A percentile compares a stretch with the other conserved stretches of the same genome.
Conservation (phyloP, 2,888 invertebrate genomes). For the Uloborus plumipes region DNA sequence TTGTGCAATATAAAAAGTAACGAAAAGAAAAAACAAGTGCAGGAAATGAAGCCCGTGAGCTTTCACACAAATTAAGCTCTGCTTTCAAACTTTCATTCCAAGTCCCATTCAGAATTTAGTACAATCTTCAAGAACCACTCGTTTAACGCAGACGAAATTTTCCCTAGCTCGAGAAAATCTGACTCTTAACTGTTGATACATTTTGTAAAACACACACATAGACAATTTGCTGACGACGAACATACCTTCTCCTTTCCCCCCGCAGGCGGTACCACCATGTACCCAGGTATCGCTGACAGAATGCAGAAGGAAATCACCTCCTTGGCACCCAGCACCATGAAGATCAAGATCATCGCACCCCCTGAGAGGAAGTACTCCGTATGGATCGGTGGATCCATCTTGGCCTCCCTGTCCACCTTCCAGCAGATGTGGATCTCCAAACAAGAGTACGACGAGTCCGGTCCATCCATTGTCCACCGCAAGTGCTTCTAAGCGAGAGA, state of each 20-base stretch:
- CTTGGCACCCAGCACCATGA: conserved; percentile 78
- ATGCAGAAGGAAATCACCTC: conserved; percentile 98
- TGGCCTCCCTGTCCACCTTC: conserved; percentile 89
- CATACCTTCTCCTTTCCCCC: conserved; percentile 83
- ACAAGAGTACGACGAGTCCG: conserved; percentile 96
- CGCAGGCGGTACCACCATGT: conserved; percentile 96
- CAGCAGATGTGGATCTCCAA: conserved; percentile 97
- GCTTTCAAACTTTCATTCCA: too few species aligned
- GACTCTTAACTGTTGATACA: too few species aligned
- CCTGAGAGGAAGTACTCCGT: conserved; percentile 97
- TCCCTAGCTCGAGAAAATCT: too few species aligned
- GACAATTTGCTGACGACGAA: too few species aligned
- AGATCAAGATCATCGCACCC: conserved; percentile 84
- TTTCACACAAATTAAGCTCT: too few species aligned
- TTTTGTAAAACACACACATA: background rate
- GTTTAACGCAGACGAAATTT: too few species aligned
- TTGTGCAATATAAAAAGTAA: too few species aligned
- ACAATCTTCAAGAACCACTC: too few species aligned
- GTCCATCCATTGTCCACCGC: conserved; percentile 95
- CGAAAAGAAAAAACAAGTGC: too few species aligned
- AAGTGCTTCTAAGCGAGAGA: conserved; percentile 85
- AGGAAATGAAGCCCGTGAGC: too few species aligned
- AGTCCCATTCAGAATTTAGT: too few species aligned
- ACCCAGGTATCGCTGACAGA: conserved; percentile 94
- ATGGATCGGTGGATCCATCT: conserved; percentile 97